These are phyloP conservation scores for Stratiomys singularior DNA, from an alignment of 2,888 invertebrate species.

Conservation along the genomic window DNA sequence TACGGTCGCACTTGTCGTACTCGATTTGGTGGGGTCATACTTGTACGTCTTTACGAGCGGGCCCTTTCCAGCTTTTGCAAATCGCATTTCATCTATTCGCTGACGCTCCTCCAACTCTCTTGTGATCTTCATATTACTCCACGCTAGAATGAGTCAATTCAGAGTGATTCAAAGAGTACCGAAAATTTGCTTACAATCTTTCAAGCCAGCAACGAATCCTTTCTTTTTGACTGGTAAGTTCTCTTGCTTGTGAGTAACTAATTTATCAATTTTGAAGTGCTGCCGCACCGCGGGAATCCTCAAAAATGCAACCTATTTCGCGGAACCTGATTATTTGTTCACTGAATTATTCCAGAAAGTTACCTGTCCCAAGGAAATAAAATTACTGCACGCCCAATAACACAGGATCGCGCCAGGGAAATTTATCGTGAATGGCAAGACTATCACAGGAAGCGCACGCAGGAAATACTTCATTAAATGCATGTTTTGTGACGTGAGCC, in stretches of 20 bases:
- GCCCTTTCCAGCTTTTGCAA: constrained; percentile 85
- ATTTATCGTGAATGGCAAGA: constrained; percentile 86
- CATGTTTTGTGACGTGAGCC: constrained; percentile 74
- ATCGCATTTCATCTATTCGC: constrained; percentile 79
- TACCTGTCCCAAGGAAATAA: constrained; percentile 81
- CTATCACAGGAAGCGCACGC: constrained; percentile 78
- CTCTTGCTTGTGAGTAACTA: constrained; percentile 70
- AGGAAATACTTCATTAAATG: constrained; percentile 79
- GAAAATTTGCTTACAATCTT: constrained; percentile 74
- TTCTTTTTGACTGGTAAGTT: constrained; percentile 76
- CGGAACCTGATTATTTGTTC: not conserved
- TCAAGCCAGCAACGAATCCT: constrained; percentile 81
- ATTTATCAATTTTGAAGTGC: constrained; percentile 79
- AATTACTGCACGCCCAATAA: constrained; percentile 91
- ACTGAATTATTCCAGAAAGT: constrained; percentile 8
- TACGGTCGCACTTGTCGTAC: constrained; percentile 63
- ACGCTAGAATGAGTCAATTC: constrained; percentile 68
- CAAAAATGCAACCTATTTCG: constrained; percentile 72
- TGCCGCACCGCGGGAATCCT: constrained; percentile 78
- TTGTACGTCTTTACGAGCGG: constrained; percentile 89
- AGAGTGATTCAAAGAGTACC: too few relatives aligned
- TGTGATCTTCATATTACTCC: constrained; percentile 83
- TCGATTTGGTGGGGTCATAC: constrained; percentile 79
- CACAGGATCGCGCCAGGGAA: constrained; percentile 89
- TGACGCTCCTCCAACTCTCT: constrained; percentile 81